phyloP scores from a whole-genome alignment of 1,140 invertebrate species.

The Zelostemma sp. region DNA sequence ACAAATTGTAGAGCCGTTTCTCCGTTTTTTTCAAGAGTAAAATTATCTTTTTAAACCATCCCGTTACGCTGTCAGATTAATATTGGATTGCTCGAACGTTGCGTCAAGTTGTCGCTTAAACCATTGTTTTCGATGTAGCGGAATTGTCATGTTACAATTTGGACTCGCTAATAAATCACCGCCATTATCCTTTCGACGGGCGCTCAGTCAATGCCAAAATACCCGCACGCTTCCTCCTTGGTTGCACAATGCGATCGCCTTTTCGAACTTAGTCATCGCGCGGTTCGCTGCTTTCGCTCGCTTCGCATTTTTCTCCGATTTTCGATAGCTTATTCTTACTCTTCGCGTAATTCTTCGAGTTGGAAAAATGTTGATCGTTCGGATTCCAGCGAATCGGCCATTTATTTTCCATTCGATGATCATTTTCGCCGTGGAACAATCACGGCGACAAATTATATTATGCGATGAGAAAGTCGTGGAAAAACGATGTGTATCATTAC shows the following conservation, averaged over 20 bases:
- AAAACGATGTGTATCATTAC: conserved; percentile 40
- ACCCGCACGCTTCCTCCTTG: conserved; percentile 29
- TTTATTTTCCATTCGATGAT: background rate
- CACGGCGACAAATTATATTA: background rate
- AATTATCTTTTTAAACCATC: conserved; percentile 26
- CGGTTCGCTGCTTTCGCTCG: conserved; percentile 31
- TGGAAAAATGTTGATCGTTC: background rate
- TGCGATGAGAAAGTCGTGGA: conserved; percentile 30
- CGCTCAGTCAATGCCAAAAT: conserved; percentile 49
- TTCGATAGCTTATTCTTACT: background rate
- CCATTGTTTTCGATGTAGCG: conserved; percentile 53
- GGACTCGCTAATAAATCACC: conserved; percentile 55
- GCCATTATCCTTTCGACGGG: conserved; percentile 46
- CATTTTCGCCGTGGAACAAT: conserved; percentile 21
- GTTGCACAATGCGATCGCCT: conserved; percentile 33
- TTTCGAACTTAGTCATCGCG: conserved; percentile 33
- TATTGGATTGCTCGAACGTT: conserved; percentile 23
- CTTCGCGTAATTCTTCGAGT: background rate
- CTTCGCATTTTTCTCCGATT: too few relatives aligned
- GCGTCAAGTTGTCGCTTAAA: conserved; percentile 41
- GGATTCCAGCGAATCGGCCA: background rate
- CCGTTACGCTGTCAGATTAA: conserved; percentile 15
- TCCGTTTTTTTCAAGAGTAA: too few relatives aligned
- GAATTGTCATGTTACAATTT: conserved; percentile 57
- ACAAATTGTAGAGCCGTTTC: too few relatives aligned